A percentile compares a stretch with the other conserved stretches of the same genome.
phyloP scores from a whole-genome alignment of 64 coral and sea anemone species.

The Pocillopora verrucosa region DNA sequence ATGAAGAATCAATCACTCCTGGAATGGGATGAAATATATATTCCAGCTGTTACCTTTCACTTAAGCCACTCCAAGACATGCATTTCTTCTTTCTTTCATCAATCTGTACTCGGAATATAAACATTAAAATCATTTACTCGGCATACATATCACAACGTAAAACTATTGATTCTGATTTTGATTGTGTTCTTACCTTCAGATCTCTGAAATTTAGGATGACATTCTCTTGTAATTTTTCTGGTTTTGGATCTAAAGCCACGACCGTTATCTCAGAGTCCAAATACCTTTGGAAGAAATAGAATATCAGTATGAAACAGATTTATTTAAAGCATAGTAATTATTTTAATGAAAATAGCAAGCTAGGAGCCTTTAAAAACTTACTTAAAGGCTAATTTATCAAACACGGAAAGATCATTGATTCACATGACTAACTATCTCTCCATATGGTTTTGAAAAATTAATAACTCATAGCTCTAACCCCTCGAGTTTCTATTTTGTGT shows the following conservation, averaged over 20 bases:
- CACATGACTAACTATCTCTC: too few species aligned
- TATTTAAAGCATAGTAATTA: too few species aligned
- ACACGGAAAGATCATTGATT: too few species aligned
- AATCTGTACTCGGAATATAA: not conserved
- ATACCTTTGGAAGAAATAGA: not conserved
- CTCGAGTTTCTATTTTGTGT: too few species aligned
- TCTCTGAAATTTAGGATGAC: not conserved
- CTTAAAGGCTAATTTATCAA: too few species aligned
- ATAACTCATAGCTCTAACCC: too few species aligned
- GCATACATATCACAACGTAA: too few species aligned
- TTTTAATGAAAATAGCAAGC: too few species aligned
- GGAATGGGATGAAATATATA: too few species aligned
- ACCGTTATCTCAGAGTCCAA: conserved; percentile 7
- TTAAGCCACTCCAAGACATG: conserved; percentile 21
- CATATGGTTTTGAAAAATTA: too few species aligned
- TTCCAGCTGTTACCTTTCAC: not conserved
- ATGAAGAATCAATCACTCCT: not conserved
- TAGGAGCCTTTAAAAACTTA: too few species aligned
- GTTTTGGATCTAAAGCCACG: not conserved
- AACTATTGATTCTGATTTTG: not conserved
- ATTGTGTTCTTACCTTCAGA: not conserved
- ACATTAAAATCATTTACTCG: too few species aligned
- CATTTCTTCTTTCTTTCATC: not conserved
- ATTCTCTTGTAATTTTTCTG: not conserved
- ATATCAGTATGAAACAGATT: not conserved